phyloP scores from a whole-genome alignment of 2,888 invertebrate genomes.

The Opisthograptis luteolata region DNA sequence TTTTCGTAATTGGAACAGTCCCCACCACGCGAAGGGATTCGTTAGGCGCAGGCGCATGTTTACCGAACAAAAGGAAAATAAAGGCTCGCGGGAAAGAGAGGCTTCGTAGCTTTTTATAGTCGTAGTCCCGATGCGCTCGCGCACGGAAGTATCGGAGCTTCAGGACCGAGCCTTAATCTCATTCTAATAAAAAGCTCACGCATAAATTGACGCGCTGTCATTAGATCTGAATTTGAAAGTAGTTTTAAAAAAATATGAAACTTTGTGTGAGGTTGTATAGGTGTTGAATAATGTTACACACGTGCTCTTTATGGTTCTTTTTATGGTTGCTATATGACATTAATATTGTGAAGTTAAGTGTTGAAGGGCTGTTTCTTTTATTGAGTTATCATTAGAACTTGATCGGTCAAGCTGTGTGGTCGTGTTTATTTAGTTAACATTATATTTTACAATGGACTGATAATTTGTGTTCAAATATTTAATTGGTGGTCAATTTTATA shows the following conservation, averaged over 20 bases:
- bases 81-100: slow-evolving; percentile 80
- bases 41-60: slow-evolving; percentile 67
- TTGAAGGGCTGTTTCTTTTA: slow-evolving; percentile 71
- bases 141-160: slow-evolving; percentile 81
- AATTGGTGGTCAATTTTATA: slow-evolving; percentile 42
- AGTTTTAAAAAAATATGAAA: slow-evolving; percentile 61
- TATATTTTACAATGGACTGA: slow-evolving; percentile 54
- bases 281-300: slow-evolving; percentile 74
- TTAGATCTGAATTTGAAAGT: slow-evolving; percentile 65
- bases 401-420: slow-evolving; percentile 71
- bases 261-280: slow-evolving; percentile 60
- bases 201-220: slow-evolving; percentile 76
- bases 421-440: slow-evolving; percentile 59
- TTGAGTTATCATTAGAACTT: slow-evolving; percentile 74
- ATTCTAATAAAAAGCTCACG: slow-evolving; percentile 83
- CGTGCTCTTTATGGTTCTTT: slow-evolving; percentile 77
- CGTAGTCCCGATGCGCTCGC: slow-evolving; percentile 78
- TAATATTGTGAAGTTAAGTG: slow-evolving; percentile 74
- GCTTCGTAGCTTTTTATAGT: slow-evolving; percentile 80
- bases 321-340: slow-evolving; percentile 75
- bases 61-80: slow-evolving; percentile 72
- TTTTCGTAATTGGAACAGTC: slow-evolving; percentile 65
- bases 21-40: slow-evolving; percentile 62
- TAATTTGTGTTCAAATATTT: slow-evolving; percentile 59
- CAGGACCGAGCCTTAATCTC: slow-evolving; percentile 78